Evolutionary conservation across 2,797 vertebrate species (phyloP), one percentile per base, ranked within the genome.

Genomic region (Girardinus metallicus): DNA sequence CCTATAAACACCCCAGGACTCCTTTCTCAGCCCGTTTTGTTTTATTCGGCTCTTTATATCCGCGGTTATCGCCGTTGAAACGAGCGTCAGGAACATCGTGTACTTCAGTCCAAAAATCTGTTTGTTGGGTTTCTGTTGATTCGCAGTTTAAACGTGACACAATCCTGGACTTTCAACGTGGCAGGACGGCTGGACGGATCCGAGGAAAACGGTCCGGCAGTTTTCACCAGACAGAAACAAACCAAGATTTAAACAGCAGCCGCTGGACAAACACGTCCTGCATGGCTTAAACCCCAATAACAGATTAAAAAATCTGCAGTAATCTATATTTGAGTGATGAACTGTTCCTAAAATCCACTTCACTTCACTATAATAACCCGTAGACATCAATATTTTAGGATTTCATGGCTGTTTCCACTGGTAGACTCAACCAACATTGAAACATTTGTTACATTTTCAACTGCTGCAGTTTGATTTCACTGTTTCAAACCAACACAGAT

Each of bases 141-240:
- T 84, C 47, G 71, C 51, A 80, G 82, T 53, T 78, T 47, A 57
- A 80, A 78, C 39, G 34, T 5, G 34, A 87, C 26, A 57, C 5
- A 29, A 73, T 84, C 53, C 73, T 82, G 86, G 78, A 92, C 82
- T 60, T 84, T 81, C 76, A 77, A 80, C 60, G 39, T 53, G 0
- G 62, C 84, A 68, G 71, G 73, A 68, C n/a, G 7, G 53, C n/a
- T 21, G 53, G 31, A 51, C 18, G 18, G 31, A 15, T 31, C 55
- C 55, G 53, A 29, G 55, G n/a, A 23, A 60, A 31, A 31, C 57
- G 1, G 1, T 0, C 1, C 55, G 4, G 53, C 53, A 31, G 12
- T 5, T 31, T 5, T 16, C n/a, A 15, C 29, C 57, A 62, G 5
- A 31, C 57, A 62, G 29, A 62, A 64, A 34, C n/a, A 18, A 55